Conservation (phyloP, 2,113 vertebrate species). For the Numida meleagris region DNA sequence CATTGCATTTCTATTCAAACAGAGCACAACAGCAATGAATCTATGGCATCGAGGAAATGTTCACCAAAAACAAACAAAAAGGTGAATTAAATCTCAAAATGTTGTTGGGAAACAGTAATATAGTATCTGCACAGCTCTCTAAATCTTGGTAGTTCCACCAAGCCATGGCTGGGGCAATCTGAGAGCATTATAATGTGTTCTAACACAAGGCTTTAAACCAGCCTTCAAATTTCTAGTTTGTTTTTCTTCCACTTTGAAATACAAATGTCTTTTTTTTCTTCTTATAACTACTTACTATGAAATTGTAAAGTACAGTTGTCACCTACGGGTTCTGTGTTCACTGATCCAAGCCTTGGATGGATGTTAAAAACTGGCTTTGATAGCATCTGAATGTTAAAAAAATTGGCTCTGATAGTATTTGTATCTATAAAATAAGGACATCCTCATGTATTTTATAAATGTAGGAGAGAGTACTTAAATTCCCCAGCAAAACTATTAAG, state of each 20-base stretch:
- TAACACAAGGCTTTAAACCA: neutral
- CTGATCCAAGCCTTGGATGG: neutral
- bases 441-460: neutral
- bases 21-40: neutral
- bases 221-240: neutral
- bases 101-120: neutral
- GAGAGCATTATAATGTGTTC: neutral
- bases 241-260: neutral
- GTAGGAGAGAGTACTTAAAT: neutral
- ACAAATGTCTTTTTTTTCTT: neutral
- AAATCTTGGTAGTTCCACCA: neutral
- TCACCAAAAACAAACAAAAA: no score
- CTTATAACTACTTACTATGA: accelerated
- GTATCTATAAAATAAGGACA: neutral
- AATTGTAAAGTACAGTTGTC: neutral
- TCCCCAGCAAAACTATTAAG: neutral
- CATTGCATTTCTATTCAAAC: neutral
- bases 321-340: neutral
- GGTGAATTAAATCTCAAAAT: neutral
- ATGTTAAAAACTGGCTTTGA: neutral
- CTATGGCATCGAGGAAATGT: neutral
- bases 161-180: neutral
- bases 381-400: neutral
- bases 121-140: neutral
- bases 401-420: neutral